Base-by-base conservation (phyloP, 1,140 invertebrate genomes). In the Eubasilissa regina region DNA sequence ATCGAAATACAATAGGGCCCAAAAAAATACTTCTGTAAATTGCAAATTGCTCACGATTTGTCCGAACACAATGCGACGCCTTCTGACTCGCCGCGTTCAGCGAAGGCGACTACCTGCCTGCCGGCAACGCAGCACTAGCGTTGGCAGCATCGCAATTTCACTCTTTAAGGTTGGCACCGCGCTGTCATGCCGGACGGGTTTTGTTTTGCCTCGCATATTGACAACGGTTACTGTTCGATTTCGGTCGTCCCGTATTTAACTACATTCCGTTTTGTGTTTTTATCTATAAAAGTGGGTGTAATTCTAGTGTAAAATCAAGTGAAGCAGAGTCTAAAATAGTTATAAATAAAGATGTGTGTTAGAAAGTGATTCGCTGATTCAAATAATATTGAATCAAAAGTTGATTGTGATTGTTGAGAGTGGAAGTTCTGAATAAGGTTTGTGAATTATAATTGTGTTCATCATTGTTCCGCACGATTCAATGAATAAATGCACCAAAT, bases 101-200 rank as follows among this genome's bases (percentile, higher is more conserved):
- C 25, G 25, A 35, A 35, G 25, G 25, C 25, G 25, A 6, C 25
- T 35, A 35, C 25, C 25, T 35, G 25, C 25, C 6, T 6, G 25
- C 25, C 25, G 25, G 25, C 25, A 35, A 35, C 25, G 25, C 25
- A 35, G 25, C 25, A 6, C 25, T 35, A 35, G 25, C 25, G 25
- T 35, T 35, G 25, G 25, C 25, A 35, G 25, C 25, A 35, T 35
- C 25, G 25, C 25, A 9, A 58, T 21, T 58, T 58, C 55, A 21
- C 55, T 58, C 55, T 12, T 11, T 58, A 13, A 73, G 21, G 70
- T 73, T 73, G 70, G 70, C 48, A 73, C 13, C 70, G 17, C 70
- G 48, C 70, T 73, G 70, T 73, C 70, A 73, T 73, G 70, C 51
- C 48, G 70, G 70, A 73, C 48, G 13, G 47, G 43, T 73, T 64